These are phyloP conservation scores for Enteromius radiatus DNA, from an alignment of 2,797 vertebrate species.

Conservation along the genomic window DNA sequence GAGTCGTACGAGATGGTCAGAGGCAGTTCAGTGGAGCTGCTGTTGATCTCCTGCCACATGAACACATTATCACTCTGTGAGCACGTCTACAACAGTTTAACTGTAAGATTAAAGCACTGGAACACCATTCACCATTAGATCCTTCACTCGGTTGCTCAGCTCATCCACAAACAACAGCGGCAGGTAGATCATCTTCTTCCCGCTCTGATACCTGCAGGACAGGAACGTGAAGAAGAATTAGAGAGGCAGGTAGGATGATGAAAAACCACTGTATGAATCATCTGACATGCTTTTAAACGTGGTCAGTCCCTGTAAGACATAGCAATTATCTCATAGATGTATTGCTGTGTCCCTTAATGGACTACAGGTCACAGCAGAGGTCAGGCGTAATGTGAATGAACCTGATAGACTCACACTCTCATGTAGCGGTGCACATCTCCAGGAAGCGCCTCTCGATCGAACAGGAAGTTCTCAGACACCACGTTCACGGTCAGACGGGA, in stretches of 20 bases:
- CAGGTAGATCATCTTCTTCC: conserved; percentile 93
- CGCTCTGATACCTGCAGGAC: conserved; percentile 85
- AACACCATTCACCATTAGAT: conserved; percentile 82
- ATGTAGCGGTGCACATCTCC: conserved; percentile 95
- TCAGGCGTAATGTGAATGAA: not conserved
- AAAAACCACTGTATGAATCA: not conserved
- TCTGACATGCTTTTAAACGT: not conserved
- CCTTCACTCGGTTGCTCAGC: conserved; percentile 96
- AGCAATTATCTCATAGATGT: not conserved
- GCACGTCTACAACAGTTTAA: not conserved
- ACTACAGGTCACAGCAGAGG: not conserved
- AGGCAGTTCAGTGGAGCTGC: conserved; percentile 86
- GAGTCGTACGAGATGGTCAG: conserved; percentile 92
- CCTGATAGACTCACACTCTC: conserved; percentile 84
- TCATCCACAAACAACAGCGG: conserved; percentile 98
- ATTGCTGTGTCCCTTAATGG: not conserved
- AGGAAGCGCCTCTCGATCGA: conserved; percentile 89
- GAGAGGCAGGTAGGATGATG: not conserved
- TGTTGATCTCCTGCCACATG: conserved; percentile 94
- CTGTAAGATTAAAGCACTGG: too few relatives aligned
- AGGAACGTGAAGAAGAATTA: conserved; percentile 9
- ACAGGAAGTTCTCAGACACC: conserved; percentile 91
- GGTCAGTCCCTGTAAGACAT: too few relatives aligned
- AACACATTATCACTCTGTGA: not conserved
- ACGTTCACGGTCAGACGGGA: conserved; percentile 90